Evolutionary conservation across 1,140 invertebrate species (phyloP).

Genomic region (Pseudomyrmex sp.): DNA sequence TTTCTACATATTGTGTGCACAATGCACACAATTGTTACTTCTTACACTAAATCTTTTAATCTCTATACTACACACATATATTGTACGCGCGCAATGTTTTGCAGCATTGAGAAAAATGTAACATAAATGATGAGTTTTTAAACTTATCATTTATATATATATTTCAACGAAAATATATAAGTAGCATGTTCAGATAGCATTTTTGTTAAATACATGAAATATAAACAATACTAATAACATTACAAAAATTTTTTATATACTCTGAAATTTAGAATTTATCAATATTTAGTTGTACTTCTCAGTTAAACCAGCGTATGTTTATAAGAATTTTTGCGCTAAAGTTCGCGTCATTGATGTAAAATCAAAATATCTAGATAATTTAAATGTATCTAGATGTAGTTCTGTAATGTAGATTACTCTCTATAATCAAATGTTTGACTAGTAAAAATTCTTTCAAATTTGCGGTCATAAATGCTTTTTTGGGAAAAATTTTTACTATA

Average conservation of each 20-base stretch:
- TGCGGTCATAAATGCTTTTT: too few relatives aligned
- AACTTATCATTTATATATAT: too few relatives aligned
- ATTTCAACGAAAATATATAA: neutral
- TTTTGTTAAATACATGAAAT: neutral
- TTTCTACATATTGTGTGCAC: slow-evolving; percentile 32
- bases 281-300: neutral
- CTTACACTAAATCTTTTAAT: slow-evolving; percentile 20
- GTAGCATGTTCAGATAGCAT: neutral
- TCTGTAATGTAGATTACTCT: too few relatives aligned
- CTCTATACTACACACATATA: slow-evolving; percentile 13
- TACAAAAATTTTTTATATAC: neutral
- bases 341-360: neutral
- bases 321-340: neutral
- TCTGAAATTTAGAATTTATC: neutral
- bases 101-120: slow-evolving; percentile 16
- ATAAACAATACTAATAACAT: neutral
- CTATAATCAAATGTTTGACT: too few relatives aligned
- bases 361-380: neutral
- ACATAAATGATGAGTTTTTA: slow-evolving; percentile 1
- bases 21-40: slow-evolving; percentile 37
- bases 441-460: too few relatives aligned
- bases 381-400: too few relatives aligned
- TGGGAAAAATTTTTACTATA: too few relatives aligned
- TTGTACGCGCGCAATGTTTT: slow-evolving; percentile 19
- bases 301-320: slow-evolving; percentile 10